Percentiles rank a stretch among this genome's conserved stretches.
Conservation (phyloP, 1,140 invertebrate genomes). For the Lucilia cuprina region DNA sequence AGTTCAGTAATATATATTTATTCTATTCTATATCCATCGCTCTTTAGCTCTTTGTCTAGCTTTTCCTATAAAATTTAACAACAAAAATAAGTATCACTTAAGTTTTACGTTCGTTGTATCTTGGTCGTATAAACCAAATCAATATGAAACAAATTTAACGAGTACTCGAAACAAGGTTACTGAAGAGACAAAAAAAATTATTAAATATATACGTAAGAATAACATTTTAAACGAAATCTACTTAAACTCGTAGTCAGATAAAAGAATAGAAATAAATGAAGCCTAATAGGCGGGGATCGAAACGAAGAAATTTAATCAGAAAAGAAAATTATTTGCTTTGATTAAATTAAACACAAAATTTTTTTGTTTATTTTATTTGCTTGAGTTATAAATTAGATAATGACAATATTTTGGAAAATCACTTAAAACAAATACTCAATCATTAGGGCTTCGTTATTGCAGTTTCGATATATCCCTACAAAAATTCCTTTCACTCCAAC, state of each 20-base stretch:
- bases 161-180: background rate
- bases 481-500: no score
- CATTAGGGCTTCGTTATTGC: no score
- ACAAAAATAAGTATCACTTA: background rate
- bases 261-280: background rate
- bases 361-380: no score
- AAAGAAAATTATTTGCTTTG: background rate
- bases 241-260: background rate
- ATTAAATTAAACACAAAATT: background rate
- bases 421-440: no score
- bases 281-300: background rate
- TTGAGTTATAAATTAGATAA: no score
- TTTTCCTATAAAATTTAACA: background rate
- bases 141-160: background rate
- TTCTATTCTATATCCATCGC: background rate
- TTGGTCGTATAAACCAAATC: background rate
- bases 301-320: background rate
- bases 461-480: no score
- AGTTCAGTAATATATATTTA: background rate
- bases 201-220: background rate
- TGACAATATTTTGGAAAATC: no score
- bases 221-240: background rate
- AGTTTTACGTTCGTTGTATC: background rate
- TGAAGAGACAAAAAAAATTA: background rate
- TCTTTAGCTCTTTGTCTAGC: background rate